phyloP scores from a whole-genome alignment of 2,888 invertebrate genomes.

The Nomada ferruginata region DNA sequence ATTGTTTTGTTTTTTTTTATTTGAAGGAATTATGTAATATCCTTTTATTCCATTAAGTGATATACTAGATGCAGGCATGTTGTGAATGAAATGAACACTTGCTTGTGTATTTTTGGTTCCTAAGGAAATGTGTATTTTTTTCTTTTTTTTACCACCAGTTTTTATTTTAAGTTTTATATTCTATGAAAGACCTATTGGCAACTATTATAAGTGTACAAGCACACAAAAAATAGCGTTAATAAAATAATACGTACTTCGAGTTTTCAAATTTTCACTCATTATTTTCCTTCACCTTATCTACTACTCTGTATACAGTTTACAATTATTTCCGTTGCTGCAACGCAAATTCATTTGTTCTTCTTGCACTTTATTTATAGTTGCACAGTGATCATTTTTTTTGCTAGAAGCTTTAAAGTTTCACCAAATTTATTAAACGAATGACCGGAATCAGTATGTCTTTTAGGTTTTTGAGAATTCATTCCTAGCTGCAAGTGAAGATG shows the following conservation, averaged over 20 bases:
- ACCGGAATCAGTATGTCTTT: conserved; percentile 72
- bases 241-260: conserved; percentile 42
- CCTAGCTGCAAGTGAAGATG: conserved; percentile 88
- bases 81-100: no score
- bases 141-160: neutral
- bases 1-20: conserved; percentile 1
- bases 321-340: neutral
- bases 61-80: neutral
- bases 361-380: neutral
- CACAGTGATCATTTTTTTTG: neutral
- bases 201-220: conserved; percentile 23
- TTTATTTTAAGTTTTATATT: conserved; percentile 5
- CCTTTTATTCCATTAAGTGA: neutral
- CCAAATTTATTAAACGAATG: conserved; percentile 1
- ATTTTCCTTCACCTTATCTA: conserved; percentile 46
- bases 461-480: conserved; percentile 87
- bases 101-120: neutral
- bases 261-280: conserved; percentile 51
- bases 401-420: neutral
- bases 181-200: neutral
- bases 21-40: neutral
- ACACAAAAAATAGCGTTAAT: conserved; percentile 42
- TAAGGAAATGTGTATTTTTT: conserved; percentile 11
- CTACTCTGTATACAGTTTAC: conserved; percentile 5
- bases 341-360: neutral